Percentiles rank a stretch among this genome's conserved stretches.
Evolutionary conservation across 2,113 vertebrate species (phyloP).

Genomic region (Lasiurus cinereus): DNA sequence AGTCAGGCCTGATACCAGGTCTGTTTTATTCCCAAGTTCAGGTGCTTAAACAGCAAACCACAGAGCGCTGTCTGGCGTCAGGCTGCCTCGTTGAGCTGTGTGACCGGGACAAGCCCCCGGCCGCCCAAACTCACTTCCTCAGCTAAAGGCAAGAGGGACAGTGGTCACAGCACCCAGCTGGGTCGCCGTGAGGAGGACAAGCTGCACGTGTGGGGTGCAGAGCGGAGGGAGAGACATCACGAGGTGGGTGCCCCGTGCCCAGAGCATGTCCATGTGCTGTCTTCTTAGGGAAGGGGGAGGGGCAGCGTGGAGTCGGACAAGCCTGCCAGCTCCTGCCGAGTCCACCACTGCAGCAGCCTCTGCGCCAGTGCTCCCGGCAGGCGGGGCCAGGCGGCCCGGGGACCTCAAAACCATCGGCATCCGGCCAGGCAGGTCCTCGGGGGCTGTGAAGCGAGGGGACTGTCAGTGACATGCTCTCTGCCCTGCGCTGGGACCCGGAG

Average conservation of each 20-base stretch:
- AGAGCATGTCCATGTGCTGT: fast-evolving
- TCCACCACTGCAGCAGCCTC: not conserved
- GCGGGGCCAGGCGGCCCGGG: not conserved
- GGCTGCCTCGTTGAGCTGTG: not conserved
- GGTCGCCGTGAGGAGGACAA: fast-evolving
- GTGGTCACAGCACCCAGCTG: too few relatives aligned
- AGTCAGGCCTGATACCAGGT: not conserved
- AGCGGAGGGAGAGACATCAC: not conserved
- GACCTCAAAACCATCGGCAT: not conserved
- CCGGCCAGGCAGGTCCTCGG: not conserved
- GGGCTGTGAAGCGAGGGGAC: not conserved
- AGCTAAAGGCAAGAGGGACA: not conserved
- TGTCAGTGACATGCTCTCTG: not conserved
- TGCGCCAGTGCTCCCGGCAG: not conserved
- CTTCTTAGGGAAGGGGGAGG: not conserved
- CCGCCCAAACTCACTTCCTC: not conserved
- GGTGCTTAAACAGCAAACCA: not conserved
- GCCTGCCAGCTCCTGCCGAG: fast-evolving
- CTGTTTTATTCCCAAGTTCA: not conserved
- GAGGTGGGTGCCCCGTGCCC: not conserved
- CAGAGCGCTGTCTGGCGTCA: not conserved
- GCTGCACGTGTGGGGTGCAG: fast-evolving
- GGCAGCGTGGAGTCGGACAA: not conserved
- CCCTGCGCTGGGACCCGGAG: not conserved
- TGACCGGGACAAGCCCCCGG: not conserved